Percentiles rank a stretch among this genome's conserved stretches.
These are phyloP conservation scores for Enteromius anoplus DNA, from an alignment of 2,797 vertebrate genomes.

Conservation along the genomic window DNA sequence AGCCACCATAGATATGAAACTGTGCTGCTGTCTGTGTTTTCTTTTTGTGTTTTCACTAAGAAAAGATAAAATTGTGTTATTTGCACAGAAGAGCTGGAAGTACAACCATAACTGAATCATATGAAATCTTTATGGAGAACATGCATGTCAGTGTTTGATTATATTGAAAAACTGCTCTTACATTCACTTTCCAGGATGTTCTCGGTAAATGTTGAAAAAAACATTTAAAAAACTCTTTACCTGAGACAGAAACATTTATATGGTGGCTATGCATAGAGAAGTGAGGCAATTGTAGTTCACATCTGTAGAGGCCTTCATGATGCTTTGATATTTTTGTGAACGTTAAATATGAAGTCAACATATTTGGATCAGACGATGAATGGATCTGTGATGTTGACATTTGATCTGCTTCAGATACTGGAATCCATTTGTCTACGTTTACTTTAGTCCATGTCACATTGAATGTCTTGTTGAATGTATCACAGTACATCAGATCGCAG, in stretches of 20 bases:
- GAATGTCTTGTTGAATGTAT: not conserved
- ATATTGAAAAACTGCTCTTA: not conserved
- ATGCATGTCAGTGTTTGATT: no score
- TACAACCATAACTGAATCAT: not conserved
- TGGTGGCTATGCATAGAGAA: not conserved
- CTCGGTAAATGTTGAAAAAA: not conserved
- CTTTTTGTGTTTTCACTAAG: not conserved
- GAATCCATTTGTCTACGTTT: not conserved
- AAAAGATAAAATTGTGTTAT: not conserved
- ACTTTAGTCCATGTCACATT: not conserved
- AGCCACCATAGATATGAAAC: constrained; percentile 7
- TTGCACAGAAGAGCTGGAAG: not conserved
- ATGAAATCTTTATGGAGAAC: not conserved
- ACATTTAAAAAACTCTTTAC: constrained; percentile 56
- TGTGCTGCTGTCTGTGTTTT: rapidly evolving
- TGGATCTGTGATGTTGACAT: constrained; percentile 37
- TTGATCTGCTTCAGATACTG: constrained; percentile 1
- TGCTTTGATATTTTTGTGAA: constrained; percentile 61
- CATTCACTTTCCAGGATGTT: not conserved
- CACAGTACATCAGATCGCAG: not conserved
- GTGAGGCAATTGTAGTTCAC: not conserved
- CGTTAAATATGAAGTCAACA: constrained; percentile 60
- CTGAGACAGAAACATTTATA: constrained; percentile 68
- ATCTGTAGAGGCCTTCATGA: constrained; percentile 65
- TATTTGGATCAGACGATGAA: rapidly evolving